A percentile compares a stretch with the other conserved stretches of the same genome.
These are phyloP conservation scores for Apeltes quadracus DNA, from an alignment of 2,113 vertebrate genomes.

Conservation along the genomic window DNA sequence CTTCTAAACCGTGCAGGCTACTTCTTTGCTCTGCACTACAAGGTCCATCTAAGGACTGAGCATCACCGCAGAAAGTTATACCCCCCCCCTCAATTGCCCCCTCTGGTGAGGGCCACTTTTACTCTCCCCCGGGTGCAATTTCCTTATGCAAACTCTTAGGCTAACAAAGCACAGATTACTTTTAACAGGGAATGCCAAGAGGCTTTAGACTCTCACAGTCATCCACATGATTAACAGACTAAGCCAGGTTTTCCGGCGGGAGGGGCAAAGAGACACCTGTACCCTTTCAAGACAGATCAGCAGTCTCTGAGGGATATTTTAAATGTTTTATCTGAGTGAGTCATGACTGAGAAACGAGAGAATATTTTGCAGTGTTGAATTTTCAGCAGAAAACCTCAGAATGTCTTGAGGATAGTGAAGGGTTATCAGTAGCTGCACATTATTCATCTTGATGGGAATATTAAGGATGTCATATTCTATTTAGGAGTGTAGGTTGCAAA, in stretches of 20 bases:
- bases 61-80: slow-evolving; percentile 64
- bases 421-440: slow-evolving; percentile 24
- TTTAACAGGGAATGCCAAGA: slow-evolving; percentile 59
- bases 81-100: slow-evolving; percentile 46
- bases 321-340: background rate
- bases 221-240: slow-evolving; percentile 65
- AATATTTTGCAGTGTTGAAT: slow-evolving; percentile 4
- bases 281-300: slow-evolving; percentile 7
- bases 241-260: slow-evolving; percentile 43
- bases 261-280: slow-evolving; percentile 16
- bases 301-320: background rate
- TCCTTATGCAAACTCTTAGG: slow-evolving; percentile 73
- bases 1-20: slow-evolving; percentile 49
- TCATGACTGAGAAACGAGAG: background rate
- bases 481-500: slow-evolving; percentile 31
- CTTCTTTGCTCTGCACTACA: slow-evolving; percentile 53
- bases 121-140: slow-evolving; percentile 75
- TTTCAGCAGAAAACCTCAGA: slow-evolving; percentile 8
- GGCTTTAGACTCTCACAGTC: slow-evolving; percentile 58
- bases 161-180: slow-evolving; percentile 70
- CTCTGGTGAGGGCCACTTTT: slow-evolving; percentile 49
- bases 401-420: slow-evolving; percentile 20
- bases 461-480: slow-evolving; percentile 10
- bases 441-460: slow-evolving; percentile 32
- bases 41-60: slow-evolving; percentile 62